Conservation (phyloP, 2,888 invertebrate species). For the Oconnorella tubifera region DNA sequence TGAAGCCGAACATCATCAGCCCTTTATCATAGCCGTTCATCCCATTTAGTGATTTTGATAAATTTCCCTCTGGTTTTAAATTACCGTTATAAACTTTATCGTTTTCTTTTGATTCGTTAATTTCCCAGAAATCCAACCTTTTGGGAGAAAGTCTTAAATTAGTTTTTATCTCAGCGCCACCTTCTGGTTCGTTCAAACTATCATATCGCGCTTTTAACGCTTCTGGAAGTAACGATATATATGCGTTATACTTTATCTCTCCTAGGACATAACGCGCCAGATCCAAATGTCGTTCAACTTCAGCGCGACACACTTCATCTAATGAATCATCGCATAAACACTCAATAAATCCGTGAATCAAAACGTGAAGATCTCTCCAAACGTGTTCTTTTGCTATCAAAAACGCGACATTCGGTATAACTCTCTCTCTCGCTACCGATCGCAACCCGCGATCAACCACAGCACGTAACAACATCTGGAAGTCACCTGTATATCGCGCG, state of each 20-base stretch:
- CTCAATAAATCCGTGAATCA: neutral
- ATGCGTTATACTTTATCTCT: slow-evolving; percentile 48
- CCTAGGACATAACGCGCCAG: slow-evolving; percentile 54
- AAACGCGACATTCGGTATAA: neutral
- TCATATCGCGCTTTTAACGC: slow-evolving; percentile 30
- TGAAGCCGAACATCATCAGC: slow-evolving; percentile 53
- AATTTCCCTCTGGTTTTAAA: too few relatives aligned
- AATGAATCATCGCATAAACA: slow-evolving; percentile 40
- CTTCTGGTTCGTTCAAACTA: neutral
- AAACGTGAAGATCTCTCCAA: neutral
- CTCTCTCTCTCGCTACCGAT: too few relatives aligned
- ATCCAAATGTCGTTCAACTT: slow-evolving; percentile 45
- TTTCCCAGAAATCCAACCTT: neutral
- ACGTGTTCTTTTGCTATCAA: neutral
- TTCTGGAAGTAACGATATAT: slow-evolving; percentile 47
- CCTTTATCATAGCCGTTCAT: neutral
- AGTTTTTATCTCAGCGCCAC: too few relatives aligned
- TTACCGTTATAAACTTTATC: too few relatives aligned
- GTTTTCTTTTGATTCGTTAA: too few relatives aligned
- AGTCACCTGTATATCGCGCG: slow-evolving; percentile 56
- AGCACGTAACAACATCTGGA: slow-evolving; percentile 53
- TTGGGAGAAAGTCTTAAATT: neutral
- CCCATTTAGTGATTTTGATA: neutral
- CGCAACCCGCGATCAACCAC: slow-evolving; percentile 50
- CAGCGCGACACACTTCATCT: slow-evolving; percentile 26